These are phyloP conservation scores for Ispidina picta DNA, from an alignment of 2,797 vertebrate genomes.

Conservation along the genomic window DNA sequence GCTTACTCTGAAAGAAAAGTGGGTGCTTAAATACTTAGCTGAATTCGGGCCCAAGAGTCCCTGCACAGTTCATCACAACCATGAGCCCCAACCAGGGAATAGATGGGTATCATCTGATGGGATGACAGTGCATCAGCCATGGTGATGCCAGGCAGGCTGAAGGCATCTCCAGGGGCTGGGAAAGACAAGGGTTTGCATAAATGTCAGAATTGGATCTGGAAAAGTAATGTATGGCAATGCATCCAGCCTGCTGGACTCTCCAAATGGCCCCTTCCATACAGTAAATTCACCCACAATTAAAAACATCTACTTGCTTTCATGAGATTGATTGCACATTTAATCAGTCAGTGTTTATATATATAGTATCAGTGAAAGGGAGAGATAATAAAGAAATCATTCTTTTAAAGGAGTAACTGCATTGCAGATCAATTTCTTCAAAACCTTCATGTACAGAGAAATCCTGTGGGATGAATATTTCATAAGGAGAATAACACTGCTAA, in stretches of 20 bases:
- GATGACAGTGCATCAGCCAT: not conserved
- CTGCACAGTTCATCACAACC: not conserved
- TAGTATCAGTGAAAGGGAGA: slow-evolving; percentile 46
- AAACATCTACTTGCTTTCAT: slow-evolving; percentile 54
- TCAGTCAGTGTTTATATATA: slow-evolving; percentile 23
- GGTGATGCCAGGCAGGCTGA: not conserved
- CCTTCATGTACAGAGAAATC: slow-evolving; percentile 72
- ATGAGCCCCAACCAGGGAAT: not conserved
- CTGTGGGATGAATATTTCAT: slow-evolving; percentile 77
- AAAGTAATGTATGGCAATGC: not conserved
- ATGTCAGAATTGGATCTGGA: not conserved
- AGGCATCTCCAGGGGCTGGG: not conserved
- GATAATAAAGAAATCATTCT: slow-evolving; percentile 72
- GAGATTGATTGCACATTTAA: slow-evolving; percentile 53
- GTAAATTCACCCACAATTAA: slow-evolving; percentile 45
- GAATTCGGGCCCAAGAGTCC: not conserved
- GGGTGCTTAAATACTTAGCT: not conserved
- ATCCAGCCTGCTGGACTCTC: not conserved
- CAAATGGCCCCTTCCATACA: not conserved
- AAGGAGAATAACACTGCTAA: slow-evolving; percentile 74
- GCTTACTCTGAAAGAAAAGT: not conserved
- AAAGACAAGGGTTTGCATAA: not conserved
- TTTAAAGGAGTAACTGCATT: slow-evolving; percentile 74
- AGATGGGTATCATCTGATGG: not conserved
- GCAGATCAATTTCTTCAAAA: slow-evolving; percentile 76